Base-by-base conservation (phyloP, 2,888 invertebrate genomes). In the Zootermopsis nevadensis region DNA sequence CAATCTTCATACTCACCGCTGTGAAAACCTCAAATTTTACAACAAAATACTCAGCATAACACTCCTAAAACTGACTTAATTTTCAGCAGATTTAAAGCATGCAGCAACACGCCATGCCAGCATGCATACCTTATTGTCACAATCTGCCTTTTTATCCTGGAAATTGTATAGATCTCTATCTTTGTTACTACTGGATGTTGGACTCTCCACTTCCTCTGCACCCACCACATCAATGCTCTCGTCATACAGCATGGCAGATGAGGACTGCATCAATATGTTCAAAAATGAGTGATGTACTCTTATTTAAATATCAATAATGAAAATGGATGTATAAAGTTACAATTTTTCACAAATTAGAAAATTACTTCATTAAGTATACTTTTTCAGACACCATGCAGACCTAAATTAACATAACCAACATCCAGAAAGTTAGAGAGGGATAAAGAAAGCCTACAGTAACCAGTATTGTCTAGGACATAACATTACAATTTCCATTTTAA, bases 151-250 rank as follows among this genome's bases (percentile, higher is more conserved):
- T 30, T 80, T 80, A 38, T 60, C 80, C 53, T 80, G 55, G 27
- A 81, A 35, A 82, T 60, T 84, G 55, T 48, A 82, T 7, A 48
- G 30, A 77, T 84, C 83, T 82, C 72, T 77, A 53, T 72, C 30
- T 42, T 77, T 76, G 27, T 60, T 55, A 60, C 82, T 83, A 33
- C 66, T 84, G 10, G 85, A 83, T 24, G 85, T 84, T 0, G 91
- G 91, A 86, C 93, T 93, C 12, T 91, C 91, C 60, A 93, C 91
- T 85, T 93, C 93, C 86, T 90, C 90, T 0, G 92, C 92, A 86
- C 92, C 91, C 82, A 90, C 89, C 74, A 92, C 92, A 82, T 91
- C 90, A 77, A 93, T 91, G 3, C 91, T 91, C 88, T 93, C 93
- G 89, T 93, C 93, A 87, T 91, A 92, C 91, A 92, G 48, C 42